Base-by-base conservation (phyloP, 2,888 invertebrate genomes). In the Synanthedon myopaeformis region DNA sequence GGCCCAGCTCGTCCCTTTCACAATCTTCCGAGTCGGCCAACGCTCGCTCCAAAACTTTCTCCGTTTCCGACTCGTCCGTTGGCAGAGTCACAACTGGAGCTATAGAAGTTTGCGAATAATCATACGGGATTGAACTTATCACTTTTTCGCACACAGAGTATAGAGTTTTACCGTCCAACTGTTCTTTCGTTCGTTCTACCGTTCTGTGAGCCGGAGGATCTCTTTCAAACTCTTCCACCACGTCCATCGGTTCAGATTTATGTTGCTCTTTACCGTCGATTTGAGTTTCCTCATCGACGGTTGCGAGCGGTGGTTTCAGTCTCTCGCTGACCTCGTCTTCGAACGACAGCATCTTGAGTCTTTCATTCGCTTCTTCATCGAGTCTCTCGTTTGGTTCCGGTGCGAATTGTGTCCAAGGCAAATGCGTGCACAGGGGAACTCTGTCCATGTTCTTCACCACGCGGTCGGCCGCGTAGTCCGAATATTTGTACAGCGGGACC, bases 401-500 rank as follows among this genome's bases (percentile, higher is more conserved):
- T 19, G 84, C 83, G 69, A 82, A 84, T 63, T 75, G 71, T 58
- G 74, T 76, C 75, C 76, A 77, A 2, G 86, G 83, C 42, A 84
- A 59, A 41, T 76, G 71, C 49, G 60, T 42, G 56, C 83, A 82
- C 12, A 88, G 61, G 23, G 79, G 75, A 41, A 87, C 76, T 4
- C 70, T 66, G 19, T 75, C 62, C 68, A 84, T 63, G 58, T 88
- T 87, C 62, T 88, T 88, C 50, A 70, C 75, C 66, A 85, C 85
- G 60, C 72, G 74, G 57, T 88, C 88, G 67, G 85, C 83, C 41
- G 88, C 85, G 66, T 87, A 84, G 64, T 88, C 88, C 0, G 85
- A 82, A 65, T 85, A 88, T 51, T 80, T 82, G 70, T 84, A 86
- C 6, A 85, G 69, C 0, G 86, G 86, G 48, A 86, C 86, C 35